Percentiles rank a stretch among this genome's conserved stretches.
Conservation (phyloP, 2,797 vertebrate species). For the Phrynocephalus guinanensis region DNA sequence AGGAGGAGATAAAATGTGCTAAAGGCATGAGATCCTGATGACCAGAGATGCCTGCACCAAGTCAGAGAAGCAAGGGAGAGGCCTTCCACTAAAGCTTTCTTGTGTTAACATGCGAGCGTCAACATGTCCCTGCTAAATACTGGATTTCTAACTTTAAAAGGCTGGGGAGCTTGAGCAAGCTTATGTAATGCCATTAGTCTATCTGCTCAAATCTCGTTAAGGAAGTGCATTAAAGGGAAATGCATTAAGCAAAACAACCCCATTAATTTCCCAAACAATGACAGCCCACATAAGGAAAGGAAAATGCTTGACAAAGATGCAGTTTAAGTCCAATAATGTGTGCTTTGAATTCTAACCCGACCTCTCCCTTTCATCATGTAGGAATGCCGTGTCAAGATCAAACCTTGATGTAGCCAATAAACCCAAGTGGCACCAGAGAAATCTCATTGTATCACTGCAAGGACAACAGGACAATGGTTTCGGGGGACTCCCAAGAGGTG, state of each 20-base stretch:
- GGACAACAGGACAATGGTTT: constrained; percentile 4
- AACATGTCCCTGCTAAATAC: constrained; percentile 30
- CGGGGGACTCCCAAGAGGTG: neutral
- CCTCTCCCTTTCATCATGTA: neutral
- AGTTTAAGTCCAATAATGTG: constrained; percentile 54
- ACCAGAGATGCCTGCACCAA: neutral
- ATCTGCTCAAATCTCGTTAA: constrained; percentile 49
- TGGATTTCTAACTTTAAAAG: constrained; percentile 43
- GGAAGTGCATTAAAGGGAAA: constrained; percentile 52
- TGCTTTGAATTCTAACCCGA: neutral
- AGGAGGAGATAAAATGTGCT: constrained; percentile 53
- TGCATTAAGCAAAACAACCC: constrained; percentile 46
- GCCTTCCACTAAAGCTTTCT: constrained; percentile 7
- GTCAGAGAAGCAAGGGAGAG: neutral
- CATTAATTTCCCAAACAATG: constrained; percentile 40
- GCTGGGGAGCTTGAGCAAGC: constrained; percentile 32
- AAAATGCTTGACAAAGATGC: constrained; percentile 39
- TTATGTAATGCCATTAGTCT: constrained; percentile 25
- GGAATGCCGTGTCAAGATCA: neutral
- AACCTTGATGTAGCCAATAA: constrained; percentile 35
- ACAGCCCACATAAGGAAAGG: neutral
- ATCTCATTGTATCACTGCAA: constrained; percentile 11
- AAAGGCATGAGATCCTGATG: constrained; percentile 32
- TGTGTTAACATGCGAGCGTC: constrained; percentile 1
- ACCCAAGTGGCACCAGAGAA: constrained; percentile 39